Percentiles rank a stretch among this genome's conserved stretches.
phyloP scores from a whole-genome alignment of 2,113 vertebrate species.

The Epinephelus moara region DNA sequence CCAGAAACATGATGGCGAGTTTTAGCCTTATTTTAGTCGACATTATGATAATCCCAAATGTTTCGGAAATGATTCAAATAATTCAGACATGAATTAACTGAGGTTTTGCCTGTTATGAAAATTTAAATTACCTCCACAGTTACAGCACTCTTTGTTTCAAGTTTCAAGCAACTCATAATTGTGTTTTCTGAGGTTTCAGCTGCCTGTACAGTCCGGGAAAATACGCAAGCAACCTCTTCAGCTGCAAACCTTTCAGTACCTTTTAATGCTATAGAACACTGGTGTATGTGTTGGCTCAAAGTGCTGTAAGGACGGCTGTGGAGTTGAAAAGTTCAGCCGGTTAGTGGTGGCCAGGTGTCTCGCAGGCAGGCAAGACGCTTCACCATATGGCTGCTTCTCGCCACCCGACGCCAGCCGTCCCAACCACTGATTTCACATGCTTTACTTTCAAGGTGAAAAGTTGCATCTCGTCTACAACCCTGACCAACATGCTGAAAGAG shows the following conservation, averaged over 20 bases:
- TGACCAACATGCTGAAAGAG: constrained; percentile 5
- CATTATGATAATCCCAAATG: constrained; percentile 16
- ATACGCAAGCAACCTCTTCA: background rate
- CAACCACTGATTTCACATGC: constrained; percentile 66
- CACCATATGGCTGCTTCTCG: constrained; percentile 75
- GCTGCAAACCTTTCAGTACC: background rate
- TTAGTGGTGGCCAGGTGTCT: constrained; percentile 75
- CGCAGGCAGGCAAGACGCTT: constrained; percentile 58
- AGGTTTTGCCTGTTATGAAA: background rate
- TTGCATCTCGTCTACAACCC: constrained; percentile 19
- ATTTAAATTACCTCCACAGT: background rate
- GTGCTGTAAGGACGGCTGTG: constrained; percentile 23
- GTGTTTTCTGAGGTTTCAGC: background rate
- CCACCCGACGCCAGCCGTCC: constrained; percentile 64
- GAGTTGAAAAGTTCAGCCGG: constrained; percentile 73
- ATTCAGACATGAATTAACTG: background rate
- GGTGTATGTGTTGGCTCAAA: constrained; percentile 7
- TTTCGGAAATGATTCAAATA: background rate
- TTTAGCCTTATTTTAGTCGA: background rate
- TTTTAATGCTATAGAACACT: background rate
- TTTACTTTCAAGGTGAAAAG: constrained; percentile 65
- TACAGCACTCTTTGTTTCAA: background rate
- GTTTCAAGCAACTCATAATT: background rate
- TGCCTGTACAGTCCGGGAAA: background rate
- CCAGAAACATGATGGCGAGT: background rate